Base-by-base conservation (phyloP, 2,888 invertebrate genomes). In the Caenorhabditis zanzibari region DNA sequence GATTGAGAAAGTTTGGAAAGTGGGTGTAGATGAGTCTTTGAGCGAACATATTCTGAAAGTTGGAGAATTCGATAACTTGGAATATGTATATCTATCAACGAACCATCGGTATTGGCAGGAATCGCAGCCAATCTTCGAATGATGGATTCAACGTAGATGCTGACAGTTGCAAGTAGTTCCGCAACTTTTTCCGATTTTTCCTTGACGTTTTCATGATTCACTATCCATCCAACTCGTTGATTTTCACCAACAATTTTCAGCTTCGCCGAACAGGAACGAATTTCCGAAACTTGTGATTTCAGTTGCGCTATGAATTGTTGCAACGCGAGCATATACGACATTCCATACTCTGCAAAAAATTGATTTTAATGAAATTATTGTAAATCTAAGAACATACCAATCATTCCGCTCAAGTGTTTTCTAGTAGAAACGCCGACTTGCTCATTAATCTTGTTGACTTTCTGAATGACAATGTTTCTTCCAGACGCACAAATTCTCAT, bases 381-480 rank as follows among this genome's bases (percentile, higher is more conserved):
- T n/a, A n/a, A n/a, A n/a, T n/a, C 22, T 22, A 47, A 47, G 28
- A 41, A 32, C 14, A 54, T 35, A 81, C 87, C 87, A 24, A 88
- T 81, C 74, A 89, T 82, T 69, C 89, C 89, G 32, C 71, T 75
- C 22, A 89, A 41, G 54, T 88, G 86, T 16, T 85, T 88, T 49
- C 85, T 82, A 4, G 88, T 88, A 5, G 86, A 71, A 0, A 84
- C 63, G 12, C 87, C 84, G 9, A 88, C 64, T 75, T 88, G 88
- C 10, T 86, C 81, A 63, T 85, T 87, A 49, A 81, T 71, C 28
- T 84, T 85, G 47, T 81, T 71, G 9, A 83, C 71, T 38, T 76
- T 84, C 32, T 80, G 71, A 22, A 86, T 84, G 32, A 79, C 77
- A 32, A 72, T 58, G 68, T 84, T 86, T 44, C 88, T 59, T 24